Conservation (phyloP, 2,113 vertebrate species). For the Apteryx mantelli region DNA sequence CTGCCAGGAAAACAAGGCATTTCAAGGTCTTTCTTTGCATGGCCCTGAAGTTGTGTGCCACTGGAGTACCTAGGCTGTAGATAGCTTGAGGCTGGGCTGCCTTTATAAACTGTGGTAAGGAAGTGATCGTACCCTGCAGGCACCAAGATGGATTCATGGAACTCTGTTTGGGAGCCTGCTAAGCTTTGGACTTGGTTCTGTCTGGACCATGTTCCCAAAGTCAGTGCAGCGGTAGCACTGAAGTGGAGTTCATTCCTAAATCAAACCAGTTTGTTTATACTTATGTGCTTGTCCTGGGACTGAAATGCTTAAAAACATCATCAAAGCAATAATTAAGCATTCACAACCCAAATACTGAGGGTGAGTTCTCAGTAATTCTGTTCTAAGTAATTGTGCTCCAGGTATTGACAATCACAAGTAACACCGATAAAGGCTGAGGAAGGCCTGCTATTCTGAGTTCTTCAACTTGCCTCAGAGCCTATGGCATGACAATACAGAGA, state of each 20-base stretch:
- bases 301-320: background rate
- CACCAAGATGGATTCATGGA: background rate
- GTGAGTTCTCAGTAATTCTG: background rate
- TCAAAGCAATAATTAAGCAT: background rate
- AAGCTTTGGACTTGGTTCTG: background rate
- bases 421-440: background rate
- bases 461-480: background rate
- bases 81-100: background rate
- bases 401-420: background rate
- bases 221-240: background rate
- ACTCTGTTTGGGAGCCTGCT: background rate
- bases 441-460: background rate
- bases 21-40: background rate
- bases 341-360: background rate
- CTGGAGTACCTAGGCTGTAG: background rate
- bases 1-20: background rate
- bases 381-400: background rate
- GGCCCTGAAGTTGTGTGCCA: background rate
- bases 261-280: background rate
- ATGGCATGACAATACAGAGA: background rate
- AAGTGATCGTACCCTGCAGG: background rate
- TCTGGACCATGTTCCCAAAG: background rate
- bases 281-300: background rate
- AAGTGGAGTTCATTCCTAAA: background rate
- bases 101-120: background rate